These are phyloP conservation scores for Emydura subglobosa DNA, from an alignment of 2,113 vertebrate genomes.

Conservation along the genomic window DNA sequence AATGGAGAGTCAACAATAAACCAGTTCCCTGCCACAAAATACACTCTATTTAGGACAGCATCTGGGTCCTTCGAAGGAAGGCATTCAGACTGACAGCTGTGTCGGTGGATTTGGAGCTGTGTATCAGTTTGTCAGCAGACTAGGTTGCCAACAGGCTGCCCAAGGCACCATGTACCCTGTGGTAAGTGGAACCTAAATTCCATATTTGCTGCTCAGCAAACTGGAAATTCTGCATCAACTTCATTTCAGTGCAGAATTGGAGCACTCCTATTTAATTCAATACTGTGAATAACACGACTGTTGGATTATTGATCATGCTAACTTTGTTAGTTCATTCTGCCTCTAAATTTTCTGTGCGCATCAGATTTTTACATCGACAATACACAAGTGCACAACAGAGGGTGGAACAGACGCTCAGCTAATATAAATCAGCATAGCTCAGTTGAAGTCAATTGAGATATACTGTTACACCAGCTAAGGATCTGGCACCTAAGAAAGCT, in stretches of 20 bases:
- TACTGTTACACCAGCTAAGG: not conserved
- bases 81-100: not conserved
- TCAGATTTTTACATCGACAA: not conserved
- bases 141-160: not conserved
- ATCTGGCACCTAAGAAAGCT: not conserved
- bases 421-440: not conserved
- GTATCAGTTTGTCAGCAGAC: conserved; percentile 36
- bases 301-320: not conserved
- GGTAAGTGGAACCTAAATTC: not conserved
- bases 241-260: not conserved
- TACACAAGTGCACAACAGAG: not conserved
- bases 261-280: not conserved
- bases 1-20: not conserved
- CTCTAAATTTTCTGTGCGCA: not conserved
- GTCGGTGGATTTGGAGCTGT: conserved; percentile 35
- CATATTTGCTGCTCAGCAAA: conserved; percentile 38
- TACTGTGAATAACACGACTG: not conserved
- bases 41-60: not conserved
- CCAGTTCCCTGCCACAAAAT: not conserved
- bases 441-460: not conserved
- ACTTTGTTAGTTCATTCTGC: conserved; percentile 18
- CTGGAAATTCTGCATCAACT: not conserved
- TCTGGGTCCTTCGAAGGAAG: not conserved
- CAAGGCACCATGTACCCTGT: not conserved
- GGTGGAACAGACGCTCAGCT: not conserved